These are phyloP conservation scores for Siniperca chuatsi DNA, from an alignment of 2,113 vertebrate genomes.

Conservation along the genomic window DNA sequence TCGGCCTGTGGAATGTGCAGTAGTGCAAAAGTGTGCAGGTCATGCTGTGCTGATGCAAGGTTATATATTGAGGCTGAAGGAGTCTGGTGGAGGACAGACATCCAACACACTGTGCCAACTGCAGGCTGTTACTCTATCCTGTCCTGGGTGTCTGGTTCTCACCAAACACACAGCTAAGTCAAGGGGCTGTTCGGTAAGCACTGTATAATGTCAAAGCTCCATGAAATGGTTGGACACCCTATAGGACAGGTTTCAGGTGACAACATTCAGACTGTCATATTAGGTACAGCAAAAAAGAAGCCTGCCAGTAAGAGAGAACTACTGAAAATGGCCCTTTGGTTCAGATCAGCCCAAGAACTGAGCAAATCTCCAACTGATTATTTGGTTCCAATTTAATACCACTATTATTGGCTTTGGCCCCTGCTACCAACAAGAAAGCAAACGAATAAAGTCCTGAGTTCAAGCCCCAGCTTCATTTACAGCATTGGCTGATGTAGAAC, in stretches of 20 bases:
- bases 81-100: conserved; percentile 4
- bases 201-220: conserved; percentile 24
- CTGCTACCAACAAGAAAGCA: not conserved
- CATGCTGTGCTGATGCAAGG: conserved; percentile 22
- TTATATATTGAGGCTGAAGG: conserved; percentile 44
- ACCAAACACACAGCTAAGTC: not conserved
- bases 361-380: not conserved
- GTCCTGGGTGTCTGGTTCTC: conserved; percentile 50
- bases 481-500: not conserved
- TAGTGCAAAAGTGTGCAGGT: not conserved
- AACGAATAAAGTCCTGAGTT: not conserved
- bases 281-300: not conserved
- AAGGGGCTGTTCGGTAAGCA: not conserved
- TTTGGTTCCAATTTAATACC: not conserved
- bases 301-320: not conserved
- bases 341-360: not conserved
- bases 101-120: conserved; percentile 47
- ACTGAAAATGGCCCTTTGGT: not conserved
- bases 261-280: not conserved
- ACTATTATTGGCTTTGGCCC: not conserved
- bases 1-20: conserved; percentile 15
- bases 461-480: not conserved
- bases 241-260: not conserved
- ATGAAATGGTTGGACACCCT: not conserved
- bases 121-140: conserved; percentile 60